phyloP scores from a whole-genome alignment of 2,888 invertebrate genomes.

The Cheilosia grossa region DNA sequence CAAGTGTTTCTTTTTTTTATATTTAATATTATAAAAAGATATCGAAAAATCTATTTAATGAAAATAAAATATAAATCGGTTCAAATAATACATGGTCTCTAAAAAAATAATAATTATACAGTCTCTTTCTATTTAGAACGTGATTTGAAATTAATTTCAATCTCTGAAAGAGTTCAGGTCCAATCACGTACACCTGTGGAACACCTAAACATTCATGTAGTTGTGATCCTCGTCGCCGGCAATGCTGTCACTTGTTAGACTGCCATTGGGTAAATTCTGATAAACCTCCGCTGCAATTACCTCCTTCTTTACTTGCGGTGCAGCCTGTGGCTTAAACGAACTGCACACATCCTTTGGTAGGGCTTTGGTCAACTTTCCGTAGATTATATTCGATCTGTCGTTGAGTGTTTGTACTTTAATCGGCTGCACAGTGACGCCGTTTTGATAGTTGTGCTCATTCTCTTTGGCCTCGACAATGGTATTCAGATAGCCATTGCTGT shows the following conservation, averaged over 20 bases:
- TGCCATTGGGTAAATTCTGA: slow-evolving; percentile 78
- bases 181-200: background rate
- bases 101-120: slow-evolving; percentile 42
- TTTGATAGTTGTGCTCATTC: slow-evolving; percentile 77
- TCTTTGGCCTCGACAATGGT: slow-evolving; percentile 83
- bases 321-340: slow-evolving; percentile 81
- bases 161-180: slow-evolving; percentile 23
- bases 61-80: background rate
- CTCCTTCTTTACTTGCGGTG: slow-evolving; percentile 79
- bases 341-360: slow-evolving; percentile 79
- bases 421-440: slow-evolving; percentile 81
- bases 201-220: slow-evolving; percentile 64
- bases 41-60: slow-evolving; percentile 22
- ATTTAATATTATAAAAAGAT: slow-evolving; percentile 25
- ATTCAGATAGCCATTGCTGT: slow-evolving; percentile 81
- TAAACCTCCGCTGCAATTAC: slow-evolving; percentile 80
- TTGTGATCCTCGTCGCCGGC: slow-evolving; percentile 58
- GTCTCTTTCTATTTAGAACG: slow-evolving; percentile 52
- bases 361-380: slow-evolving; percentile 80
- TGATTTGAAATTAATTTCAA: slow-evolving; percentile 28
- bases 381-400: slow-evolving; percentile 81
- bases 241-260: slow-evolving; percentile 24
- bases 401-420: slow-evolving; percentile 81
- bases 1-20: background rate
- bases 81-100: slow-evolving; percentile 11